Base-by-base conservation (phyloP, 37 sponge, comb jelly and placozoan genomes). In the Bolinopsis microptera region DNA sequence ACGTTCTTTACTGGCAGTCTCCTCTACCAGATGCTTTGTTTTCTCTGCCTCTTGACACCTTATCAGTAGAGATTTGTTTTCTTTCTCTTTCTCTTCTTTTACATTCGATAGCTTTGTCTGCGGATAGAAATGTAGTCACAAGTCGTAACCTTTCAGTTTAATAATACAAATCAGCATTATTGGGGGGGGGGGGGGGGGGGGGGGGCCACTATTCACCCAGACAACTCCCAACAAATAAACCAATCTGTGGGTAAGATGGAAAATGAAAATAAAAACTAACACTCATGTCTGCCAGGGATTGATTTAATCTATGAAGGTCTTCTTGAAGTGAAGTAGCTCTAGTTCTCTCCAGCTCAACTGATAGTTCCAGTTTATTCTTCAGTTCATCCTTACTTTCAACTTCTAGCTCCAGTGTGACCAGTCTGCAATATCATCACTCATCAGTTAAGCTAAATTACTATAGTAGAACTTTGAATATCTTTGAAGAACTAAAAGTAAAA, bases 31-130 rank as follows among this genome's bases (percentile, higher is more conserved):
- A 48, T 18, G 61, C 61, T 40, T 39, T 21, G 22, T 34, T 26
- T 39, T 86, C 61, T 86, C 90, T 5, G 90, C 90, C n/a, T 39
- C 28, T 25, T 86, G 90, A 40, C 36, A 28, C 30, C 90, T 38
- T 13, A 26, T 26, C 30, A 86, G 24, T 27, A 86, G 26, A 1
- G 8, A n/a, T 38, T 86, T 86, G 21, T 24, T 41, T 2, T 86
- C 90, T 27, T 23, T 86, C 32, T 86, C 90, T 27, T 38, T 86
- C 48, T 86, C 61, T 5, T 38, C 48, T 34, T 40, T 86, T 28
- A 86, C 38, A 5, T 27, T 24, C 13, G 26, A 5, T 27, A 86
- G 25, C 61, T 86, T 34, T 8, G 22, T 0, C 90, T 86, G 90
- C 33, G 32, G 74, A 22, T 48, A n/a, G n/a, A n/a, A n/a, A n/a